These are phyloP conservation scores for Grapholita molesta DNA, from an alignment of 1,140 invertebrate genomes.

Conservation along the genomic window DNA sequence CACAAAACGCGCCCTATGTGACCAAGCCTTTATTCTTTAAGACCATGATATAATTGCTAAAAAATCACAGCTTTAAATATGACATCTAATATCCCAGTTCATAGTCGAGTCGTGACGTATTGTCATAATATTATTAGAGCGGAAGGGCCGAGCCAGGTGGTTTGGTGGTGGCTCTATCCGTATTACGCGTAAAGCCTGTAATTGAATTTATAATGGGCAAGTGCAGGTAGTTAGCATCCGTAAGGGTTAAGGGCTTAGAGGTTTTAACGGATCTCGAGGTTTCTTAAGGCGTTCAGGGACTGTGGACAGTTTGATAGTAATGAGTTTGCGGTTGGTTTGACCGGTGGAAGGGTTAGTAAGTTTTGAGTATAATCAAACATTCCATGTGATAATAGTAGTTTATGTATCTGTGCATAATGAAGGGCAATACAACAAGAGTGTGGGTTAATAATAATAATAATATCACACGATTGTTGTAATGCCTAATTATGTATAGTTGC, in stretches of 20 bases:
- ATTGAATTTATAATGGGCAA: conserved; percentile 75
- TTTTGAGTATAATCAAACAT: background rate
- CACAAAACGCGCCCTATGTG: too few species aligned
- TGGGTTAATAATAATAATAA: too few species aligned
- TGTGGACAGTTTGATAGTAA: conserved; percentile 3
- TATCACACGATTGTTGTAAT: too few species aligned
- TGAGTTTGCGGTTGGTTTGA: conserved; percentile 7
- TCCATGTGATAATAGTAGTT: too few species aligned
- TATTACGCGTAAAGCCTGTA: conserved; percentile 44
- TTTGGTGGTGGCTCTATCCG: background rate
- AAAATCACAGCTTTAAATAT: too few species aligned
- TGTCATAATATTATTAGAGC: background rate
- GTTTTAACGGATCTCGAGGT: conserved; percentile 6
- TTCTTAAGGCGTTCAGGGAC: background rate
- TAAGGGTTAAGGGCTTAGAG: conserved; percentile 50
- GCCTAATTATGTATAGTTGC: too few species aligned
- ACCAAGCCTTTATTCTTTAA: background rate
- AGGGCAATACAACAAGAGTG: too few species aligned
- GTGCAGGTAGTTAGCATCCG: conserved; percentile 34
- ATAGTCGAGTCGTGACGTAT: background rate
- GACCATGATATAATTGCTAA: background rate
- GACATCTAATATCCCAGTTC: background rate
- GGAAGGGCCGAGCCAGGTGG: background rate
- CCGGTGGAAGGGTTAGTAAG: background rate
- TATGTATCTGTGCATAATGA: too few species aligned